Base-by-base conservation (phyloP, 1,140 invertebrate species). In the Aphaenogaster ashmeadi region DNA sequence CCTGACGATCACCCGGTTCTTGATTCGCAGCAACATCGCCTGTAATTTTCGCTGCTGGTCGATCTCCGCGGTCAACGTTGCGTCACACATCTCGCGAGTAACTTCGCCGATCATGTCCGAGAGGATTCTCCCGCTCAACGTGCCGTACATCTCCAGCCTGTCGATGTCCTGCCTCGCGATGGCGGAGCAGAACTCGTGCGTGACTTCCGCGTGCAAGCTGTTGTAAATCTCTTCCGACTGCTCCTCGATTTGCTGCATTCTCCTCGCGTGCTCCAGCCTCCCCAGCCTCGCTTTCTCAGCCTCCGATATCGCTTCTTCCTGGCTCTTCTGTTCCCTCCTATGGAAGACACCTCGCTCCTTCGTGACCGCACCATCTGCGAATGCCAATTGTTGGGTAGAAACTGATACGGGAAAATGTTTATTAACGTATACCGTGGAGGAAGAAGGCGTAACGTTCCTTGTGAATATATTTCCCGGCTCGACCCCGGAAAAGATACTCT, bases 111-210 rank as follows among this genome's bases (percentile, higher is more conserved):
- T 89, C 44, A 97, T 87, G 8, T 95, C 91, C 4, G 92, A 87
- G 33, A 75, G 84, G 4, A 93, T 74, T 15, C 90, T 90, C 0
- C 92, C 18, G 64, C 92, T 92, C 0, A 91, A 50, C 9, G 50
- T 81, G 4, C 94, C 86, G n/a, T 80, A 88, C 13, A 85, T 71
- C 62, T 89, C 38, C 3, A 90, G 66, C 56, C 58, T 90, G 27
- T 93, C 86, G 1, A 93, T 86, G 92, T 96, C 96, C 71, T 96
- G 94, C 71, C 93, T 91, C 3, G 96, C 88, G 11, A 96, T 80
- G 52, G 81, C 64, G 58, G 86, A 89, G 38, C 96, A 94, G 18
- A 93, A 92, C 85, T 96, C 92, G 15, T 94, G 79, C 9, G 94
- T 92, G 1, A 96, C 88, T 87, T 96, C 95, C 58, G 71, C 27